Conservation (phyloP, 2,797 vertebrate species). For the Crocidura indochinensis region DNA sequence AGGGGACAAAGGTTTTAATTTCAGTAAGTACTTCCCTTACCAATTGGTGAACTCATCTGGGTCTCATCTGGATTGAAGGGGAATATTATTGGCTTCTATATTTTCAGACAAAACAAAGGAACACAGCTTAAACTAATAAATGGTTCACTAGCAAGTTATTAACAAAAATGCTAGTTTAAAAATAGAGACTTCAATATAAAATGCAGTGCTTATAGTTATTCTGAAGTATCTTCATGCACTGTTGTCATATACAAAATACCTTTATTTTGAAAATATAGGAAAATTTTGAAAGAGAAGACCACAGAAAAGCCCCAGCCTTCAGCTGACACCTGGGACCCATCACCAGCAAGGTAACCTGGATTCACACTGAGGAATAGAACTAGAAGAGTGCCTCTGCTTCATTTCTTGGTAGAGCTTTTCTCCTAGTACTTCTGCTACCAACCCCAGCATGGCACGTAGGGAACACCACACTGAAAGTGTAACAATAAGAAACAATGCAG, state of each 20-base stretch:
- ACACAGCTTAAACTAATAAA: slow-evolving; percentile 4
- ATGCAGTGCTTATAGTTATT: background rate
- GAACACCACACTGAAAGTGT: no score
- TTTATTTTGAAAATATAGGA: background rate
- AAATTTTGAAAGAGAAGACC: no score
- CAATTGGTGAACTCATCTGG: background rate
- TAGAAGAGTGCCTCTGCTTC: no score
- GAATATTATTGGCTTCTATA: background rate
- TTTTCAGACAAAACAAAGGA: background rate
- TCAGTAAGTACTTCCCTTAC: background rate
- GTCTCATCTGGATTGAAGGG: background rate
- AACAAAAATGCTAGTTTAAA: slow-evolving; percentile 17
- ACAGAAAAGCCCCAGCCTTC: no score
- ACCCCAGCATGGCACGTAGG: no score
- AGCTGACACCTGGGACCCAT: no score
- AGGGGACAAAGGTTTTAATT: background rate
- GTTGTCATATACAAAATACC: background rate
- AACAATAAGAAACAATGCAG: no score
- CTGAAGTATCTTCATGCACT: slow-evolving; percentile 33
- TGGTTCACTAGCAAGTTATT: background rate
- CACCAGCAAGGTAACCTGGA: no score
- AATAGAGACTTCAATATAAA: background rate
- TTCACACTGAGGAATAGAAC: no score
- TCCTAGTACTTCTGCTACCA: no score
- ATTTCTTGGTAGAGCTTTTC: no score